Evolutionary conservation across 2,888 invertebrate genomes (phyloP).

Genomic region (Troides oblongomaculatus): DNA sequence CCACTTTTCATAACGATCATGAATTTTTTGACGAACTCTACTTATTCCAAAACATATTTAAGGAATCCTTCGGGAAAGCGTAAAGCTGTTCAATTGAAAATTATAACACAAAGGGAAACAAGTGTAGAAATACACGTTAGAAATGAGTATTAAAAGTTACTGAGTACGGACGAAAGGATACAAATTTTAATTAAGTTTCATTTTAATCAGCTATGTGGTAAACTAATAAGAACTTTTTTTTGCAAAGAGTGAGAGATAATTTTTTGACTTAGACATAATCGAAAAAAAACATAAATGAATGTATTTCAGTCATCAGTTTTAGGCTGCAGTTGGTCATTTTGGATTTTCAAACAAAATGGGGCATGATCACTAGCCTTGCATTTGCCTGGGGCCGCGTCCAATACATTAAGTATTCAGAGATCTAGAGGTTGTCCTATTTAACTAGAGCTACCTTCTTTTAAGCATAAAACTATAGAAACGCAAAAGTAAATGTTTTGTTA

Average conservation of each 20-base stretch:
- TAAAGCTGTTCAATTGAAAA: no score
- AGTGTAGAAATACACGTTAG: neutral
- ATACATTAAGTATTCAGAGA: neutral
- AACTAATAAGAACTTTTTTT: no score
- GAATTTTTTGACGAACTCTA: neutral
- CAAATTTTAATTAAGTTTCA: neutral
- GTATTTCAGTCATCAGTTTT: neutral
- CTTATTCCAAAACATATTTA: no score
- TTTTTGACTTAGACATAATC: neutral
- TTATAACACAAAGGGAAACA: no score
- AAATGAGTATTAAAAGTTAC: neutral
- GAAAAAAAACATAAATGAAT: neutral
- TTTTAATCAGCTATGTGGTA: no score
- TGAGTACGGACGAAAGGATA: neutral
- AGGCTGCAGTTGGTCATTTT: neutral
- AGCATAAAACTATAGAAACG: neutral
- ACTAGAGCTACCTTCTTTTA: neutral
- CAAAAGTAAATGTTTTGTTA: neutral
- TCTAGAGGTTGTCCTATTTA: neutral
- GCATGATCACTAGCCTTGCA: neutral
- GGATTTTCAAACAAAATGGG: neutral
- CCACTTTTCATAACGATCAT: neutral
- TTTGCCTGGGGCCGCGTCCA: neutral
- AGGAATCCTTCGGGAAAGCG: no score
- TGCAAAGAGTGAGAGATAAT: neutral